Evolutionary conservation across 2,888 invertebrate species (phyloP).

Genomic region (Thumatha senex): DNA sequence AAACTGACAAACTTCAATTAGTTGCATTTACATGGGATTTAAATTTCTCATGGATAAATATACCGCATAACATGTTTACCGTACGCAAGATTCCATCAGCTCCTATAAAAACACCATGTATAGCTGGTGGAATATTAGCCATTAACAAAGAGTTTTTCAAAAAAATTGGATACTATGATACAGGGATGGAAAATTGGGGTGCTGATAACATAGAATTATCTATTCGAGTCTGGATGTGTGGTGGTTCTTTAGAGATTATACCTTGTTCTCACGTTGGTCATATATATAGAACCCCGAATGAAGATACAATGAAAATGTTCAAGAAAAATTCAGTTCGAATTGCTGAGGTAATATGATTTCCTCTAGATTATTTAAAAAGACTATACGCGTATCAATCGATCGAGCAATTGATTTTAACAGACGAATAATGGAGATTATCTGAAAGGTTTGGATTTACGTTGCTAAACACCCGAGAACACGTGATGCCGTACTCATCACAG

Average conservation of each 20-base stretch:
- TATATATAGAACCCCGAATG: conserved; percentile 97
- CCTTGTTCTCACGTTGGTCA: conserved; percentile 99
- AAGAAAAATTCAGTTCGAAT: conserved; percentile 95
- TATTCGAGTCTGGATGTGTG: conserved; percentile 99
- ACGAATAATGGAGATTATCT: too few relatives aligned
- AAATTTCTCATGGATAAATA: conserved; percentile 97
- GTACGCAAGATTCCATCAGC: conserved; percentile 89
- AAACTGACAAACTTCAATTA: conserved; percentile 89
- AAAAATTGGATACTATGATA: conserved; percentile 96
- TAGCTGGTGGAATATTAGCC: conserved; percentile 98
- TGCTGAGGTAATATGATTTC: conserved; percentile 87
- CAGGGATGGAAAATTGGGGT: conserved; percentile 99
- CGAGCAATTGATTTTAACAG: too few relatives aligned
- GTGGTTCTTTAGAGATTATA: conserved; percentile 92
- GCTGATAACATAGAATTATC: conserved; percentile 90
- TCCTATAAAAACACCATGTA: conserved; percentile 96
- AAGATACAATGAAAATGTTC: conserved; percentile 90
- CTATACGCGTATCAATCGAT: too few relatives aligned
- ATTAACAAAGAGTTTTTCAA: conserved; percentile 96
- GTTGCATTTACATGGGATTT: conserved; percentile 96
- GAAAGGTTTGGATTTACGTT: too few relatives aligned
- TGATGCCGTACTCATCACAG: too few relatives aligned
- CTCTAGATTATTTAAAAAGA: too few relatives aligned
- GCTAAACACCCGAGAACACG: too few relatives aligned
- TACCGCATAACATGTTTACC: conserved; percentile 91